Conservation (phyloP, 2,888 invertebrate species). For the Apamea epomidion region DNA sequence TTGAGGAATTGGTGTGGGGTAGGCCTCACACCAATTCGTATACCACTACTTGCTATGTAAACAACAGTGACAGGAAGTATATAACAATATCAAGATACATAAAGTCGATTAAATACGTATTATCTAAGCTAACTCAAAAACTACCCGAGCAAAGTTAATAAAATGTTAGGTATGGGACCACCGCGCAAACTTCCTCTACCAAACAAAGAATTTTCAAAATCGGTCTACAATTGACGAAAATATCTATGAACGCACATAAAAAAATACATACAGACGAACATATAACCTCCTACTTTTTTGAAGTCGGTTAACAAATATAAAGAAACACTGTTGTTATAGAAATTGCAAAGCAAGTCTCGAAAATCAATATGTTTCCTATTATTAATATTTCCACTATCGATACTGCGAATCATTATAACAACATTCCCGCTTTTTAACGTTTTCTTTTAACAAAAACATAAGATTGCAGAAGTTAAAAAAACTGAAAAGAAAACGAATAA, state of each 20-base stretch:
- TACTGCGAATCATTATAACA: not conserved
- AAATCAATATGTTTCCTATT: not conserved
- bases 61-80: not conserved
- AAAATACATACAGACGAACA: too few species aligned
- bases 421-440: not conserved
- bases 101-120: not conserved
- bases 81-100: not conserved
- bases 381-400: not conserved
- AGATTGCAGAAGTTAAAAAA: not conserved
- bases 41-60: not conserved
- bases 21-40: too few species aligned
- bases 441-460: not conserved
- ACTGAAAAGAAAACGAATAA: slow-evolving; percentile 4
- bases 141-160: not conserved
- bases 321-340: not conserved
- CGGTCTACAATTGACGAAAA: not conserved
- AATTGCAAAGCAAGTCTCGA: not conserved
- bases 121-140: not conserved
- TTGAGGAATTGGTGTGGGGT: too few species aligned
- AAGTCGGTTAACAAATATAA: not conserved
- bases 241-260: not conserved
- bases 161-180: too few species aligned
- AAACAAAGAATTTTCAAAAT: not conserved
- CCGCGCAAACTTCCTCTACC: not conserved
- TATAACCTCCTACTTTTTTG: not conserved